Evolutionary conservation across 2,888 invertebrate genomes (phyloP).

Genomic region (Diloba caeruleocephala): DNA sequence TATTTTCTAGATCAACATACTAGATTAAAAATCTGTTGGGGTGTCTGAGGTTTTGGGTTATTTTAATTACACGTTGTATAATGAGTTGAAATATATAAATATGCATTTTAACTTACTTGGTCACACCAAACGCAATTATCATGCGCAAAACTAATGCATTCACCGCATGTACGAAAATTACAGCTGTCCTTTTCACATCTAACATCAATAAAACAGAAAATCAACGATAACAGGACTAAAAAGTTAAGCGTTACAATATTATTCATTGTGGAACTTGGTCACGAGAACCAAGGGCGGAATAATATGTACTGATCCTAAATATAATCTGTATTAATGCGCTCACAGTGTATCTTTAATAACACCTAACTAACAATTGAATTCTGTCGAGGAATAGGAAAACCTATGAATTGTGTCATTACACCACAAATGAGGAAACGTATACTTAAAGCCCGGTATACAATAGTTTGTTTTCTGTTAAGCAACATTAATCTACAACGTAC

Average conservation of each 20-base stretch:
- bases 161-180: conserved; percentile 64
- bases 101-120: conserved; percentile 64
- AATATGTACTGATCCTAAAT: background rate
- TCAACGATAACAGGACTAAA: conserved; percentile 19
- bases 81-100: no score
- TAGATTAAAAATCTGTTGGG: no score
- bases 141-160: conserved; percentile 64
- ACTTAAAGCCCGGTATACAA: background rate
- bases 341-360: background rate
- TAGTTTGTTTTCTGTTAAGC: no score
- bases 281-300: background rate
- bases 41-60: no score
- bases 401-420: conserved; percentile 3
- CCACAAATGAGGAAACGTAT: conserved; percentile 8
- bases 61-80: no score
- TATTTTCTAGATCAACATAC: no score
- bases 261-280: conserved; percentile 5
- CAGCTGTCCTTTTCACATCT: conserved; percentile 32
- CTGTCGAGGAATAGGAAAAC: background rate
- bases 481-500: no score
- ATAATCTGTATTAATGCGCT: background rate
- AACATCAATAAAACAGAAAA: conserved; percentile 28
- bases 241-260: conserved; percentile 28
- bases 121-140: conserved; percentile 75
- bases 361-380: background rate